Evolutionary conservation across 2,888 invertebrate genomes (phyloP).

Genomic region (Mycalesis mineus): DNA sequence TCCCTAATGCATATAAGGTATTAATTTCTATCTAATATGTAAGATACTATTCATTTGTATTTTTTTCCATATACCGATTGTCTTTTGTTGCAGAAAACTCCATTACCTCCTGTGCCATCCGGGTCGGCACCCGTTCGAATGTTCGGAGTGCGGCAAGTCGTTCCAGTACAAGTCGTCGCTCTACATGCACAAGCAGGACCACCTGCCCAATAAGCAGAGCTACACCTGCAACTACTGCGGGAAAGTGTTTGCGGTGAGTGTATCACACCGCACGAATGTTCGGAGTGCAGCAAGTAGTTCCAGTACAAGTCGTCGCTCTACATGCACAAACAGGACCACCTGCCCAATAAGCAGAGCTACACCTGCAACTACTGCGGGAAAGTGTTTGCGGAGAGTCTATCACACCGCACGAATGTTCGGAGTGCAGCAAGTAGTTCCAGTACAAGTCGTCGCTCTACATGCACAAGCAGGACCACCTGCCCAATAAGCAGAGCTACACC

Average conservation of each 20-base stretch:
- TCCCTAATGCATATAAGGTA: too few relatives aligned
- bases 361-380: conserved; percentile 73
- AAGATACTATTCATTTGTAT: too few relatives aligned
- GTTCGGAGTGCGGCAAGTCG: conserved; percentile 73
- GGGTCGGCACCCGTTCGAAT: conserved; percentile 71
- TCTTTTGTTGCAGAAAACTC: conserved; percentile 59
- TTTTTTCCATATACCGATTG: not conserved
- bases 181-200: conserved; percentile 74
- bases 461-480: conserved; percentile 70
- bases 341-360: conserved; percentile 57
- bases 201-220: conserved; percentile 58
- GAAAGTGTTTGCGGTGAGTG: conserved; percentile 67
- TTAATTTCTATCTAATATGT: too few relatives aligned
- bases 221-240: conserved; percentile 70
- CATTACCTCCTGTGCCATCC: conserved; percentile 75
- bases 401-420: conserved; percentile 70
- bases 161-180: conserved; percentile 78
- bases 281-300: conserved; percentile 75
- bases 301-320: conserved; percentile 77
- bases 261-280: conserved; percentile 73
- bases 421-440: conserved; percentile 76
- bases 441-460: conserved; percentile 78
- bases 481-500: conserved; percentile 58
- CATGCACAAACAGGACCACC: conserved; percentile 72
- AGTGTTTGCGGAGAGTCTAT: conserved; percentile 62